Conservation (phyloP, 2,888 invertebrate species). For the Esperia sulphurella region DNA sequence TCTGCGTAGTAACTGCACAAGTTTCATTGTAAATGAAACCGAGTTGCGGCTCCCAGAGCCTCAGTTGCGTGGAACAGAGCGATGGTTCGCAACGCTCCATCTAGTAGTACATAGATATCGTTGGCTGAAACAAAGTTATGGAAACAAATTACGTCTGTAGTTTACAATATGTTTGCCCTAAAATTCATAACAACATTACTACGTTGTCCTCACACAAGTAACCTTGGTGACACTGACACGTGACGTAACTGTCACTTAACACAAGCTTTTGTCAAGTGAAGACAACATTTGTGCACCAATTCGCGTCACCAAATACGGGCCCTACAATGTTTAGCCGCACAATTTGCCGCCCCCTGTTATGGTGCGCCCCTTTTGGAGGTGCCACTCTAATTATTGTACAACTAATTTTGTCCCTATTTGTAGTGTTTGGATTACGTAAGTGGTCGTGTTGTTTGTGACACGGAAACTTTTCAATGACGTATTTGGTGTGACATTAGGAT, state of each 20-base stretch:
- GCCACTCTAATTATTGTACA: slow-evolving; percentile 53
- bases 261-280: slow-evolving; percentile 23
- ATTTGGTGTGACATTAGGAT: neutral
- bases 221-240: slow-evolving; percentile 3
- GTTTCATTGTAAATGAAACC: too few relatives aligned
- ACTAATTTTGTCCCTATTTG: slow-evolving; percentile 37
- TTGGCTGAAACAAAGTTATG: too few relatives aligned
- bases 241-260: slow-evolving; percentile 20
- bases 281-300: slow-evolving; percentile 47
- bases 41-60: too few relatives aligned
- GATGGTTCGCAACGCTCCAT: too few relatives aligned
- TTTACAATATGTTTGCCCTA: too few relatives aligned
- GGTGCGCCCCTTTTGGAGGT: slow-evolving; percentile 55
- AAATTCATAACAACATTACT: too few relatives aligned
- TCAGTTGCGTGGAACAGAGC: too few relatives aligned
- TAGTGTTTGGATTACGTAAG: slow-evolving; percentile 31
- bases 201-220: too few relatives aligned
- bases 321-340: slow-evolving; percentile 39
- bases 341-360: slow-evolving; percentile 51
- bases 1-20: too few relatives aligned
- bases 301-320: slow-evolving; percentile 56
- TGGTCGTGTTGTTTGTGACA: slow-evolving; percentile 21
- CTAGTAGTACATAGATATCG: too few relatives aligned
- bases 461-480: slow-evolving; percentile 2
- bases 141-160: too few relatives aligned